These are phyloP conservation scores for Sturmia bella DNA, from an alignment of 2,888 invertebrate genomes.

Conservation along the genomic window DNA sequence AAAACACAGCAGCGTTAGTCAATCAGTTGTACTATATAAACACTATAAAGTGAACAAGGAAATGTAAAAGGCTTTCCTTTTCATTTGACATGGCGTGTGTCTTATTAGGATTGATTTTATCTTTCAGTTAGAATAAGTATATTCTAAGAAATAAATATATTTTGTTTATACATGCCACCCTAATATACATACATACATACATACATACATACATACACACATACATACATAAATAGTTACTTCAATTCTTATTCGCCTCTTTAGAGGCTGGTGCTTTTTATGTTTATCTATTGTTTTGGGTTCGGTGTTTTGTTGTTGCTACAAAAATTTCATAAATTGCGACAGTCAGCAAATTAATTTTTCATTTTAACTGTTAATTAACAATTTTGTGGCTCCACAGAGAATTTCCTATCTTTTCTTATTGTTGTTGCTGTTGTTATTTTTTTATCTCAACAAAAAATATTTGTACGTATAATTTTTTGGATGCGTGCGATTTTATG, in stretches of 20 bases:
- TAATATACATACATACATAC: too few species aligned
- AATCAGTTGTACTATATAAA: too few species aligned
- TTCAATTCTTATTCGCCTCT: neutral
- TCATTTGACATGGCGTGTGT: too few species aligned
- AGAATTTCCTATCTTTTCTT: slow-evolving; percentile 42
- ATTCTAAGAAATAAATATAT: too few species aligned
- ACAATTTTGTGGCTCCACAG: slow-evolving; percentile 68
- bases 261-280: neutral
- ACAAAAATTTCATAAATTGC: slow-evolving; percentile 74
- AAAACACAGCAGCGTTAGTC: too few species aligned
- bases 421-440: neutral
- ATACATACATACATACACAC: too few species aligned
- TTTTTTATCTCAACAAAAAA: neutral
- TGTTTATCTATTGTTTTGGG: slow-evolving; percentile 11
- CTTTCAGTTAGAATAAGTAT: too few species aligned
- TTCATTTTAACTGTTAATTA: slow-evolving; percentile 74
- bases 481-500: neutral
- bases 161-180: too few species aligned
- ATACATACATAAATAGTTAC: too few species aligned
- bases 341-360: slow-evolving; percentile 74
- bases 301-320: slow-evolving; percentile 70
- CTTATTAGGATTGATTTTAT: too few species aligned
- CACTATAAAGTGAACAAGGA: too few species aligned
- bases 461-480: neutral
- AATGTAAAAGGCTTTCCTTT: too few species aligned